A percentile compares a stretch with the other conserved stretches of the same genome.
Conservation (phyloP, 2,797 vertebrate species). For the Sarcoramphus papa region DNA sequence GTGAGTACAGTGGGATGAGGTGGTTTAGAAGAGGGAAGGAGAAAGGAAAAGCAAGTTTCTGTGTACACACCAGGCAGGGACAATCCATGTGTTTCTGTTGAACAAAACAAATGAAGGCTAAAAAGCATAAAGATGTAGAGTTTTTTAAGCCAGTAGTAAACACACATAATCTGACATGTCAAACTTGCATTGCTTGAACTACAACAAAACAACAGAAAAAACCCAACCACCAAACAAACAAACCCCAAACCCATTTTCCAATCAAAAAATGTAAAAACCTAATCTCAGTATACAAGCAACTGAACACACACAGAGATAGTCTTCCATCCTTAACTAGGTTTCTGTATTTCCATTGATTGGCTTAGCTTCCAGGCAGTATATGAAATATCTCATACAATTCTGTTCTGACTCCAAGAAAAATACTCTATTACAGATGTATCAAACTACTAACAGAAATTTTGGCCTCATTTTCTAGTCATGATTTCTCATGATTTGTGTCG, state of each 20-base stretch:
- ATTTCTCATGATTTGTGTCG: not conserved
- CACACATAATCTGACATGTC: not conserved
- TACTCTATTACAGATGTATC: not conserved
- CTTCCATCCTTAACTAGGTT: not conserved
- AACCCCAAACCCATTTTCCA: not conserved
- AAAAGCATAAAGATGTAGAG: not conserved
- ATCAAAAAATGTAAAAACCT: not conserved
- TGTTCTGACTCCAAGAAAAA: not conserved
- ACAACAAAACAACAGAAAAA: not conserved
- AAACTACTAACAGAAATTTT: not conserved
- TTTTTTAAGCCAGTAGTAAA: not conserved
- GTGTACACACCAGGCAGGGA: not conserved
- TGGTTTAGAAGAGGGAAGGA: not conserved
- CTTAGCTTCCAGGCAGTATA: not conserved
- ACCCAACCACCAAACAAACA: rapidly evolving
- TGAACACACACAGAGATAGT: not conserved
- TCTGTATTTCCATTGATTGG: not conserved
- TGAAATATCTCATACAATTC: not conserved
- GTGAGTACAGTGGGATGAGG: not conserved
- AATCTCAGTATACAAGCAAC: not conserved
- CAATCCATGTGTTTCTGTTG: not conserved
- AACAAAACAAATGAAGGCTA: not conserved
- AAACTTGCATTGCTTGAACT: not conserved
- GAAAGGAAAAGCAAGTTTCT: not conserved
- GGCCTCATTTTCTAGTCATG: not conserved